A percentile compares a stretch with the other conserved stretches of the same genome.
Evolutionary conservation across 2,888 invertebrate genomes (phyloP).

Genomic region (Galerucella nymphaeae): DNA sequence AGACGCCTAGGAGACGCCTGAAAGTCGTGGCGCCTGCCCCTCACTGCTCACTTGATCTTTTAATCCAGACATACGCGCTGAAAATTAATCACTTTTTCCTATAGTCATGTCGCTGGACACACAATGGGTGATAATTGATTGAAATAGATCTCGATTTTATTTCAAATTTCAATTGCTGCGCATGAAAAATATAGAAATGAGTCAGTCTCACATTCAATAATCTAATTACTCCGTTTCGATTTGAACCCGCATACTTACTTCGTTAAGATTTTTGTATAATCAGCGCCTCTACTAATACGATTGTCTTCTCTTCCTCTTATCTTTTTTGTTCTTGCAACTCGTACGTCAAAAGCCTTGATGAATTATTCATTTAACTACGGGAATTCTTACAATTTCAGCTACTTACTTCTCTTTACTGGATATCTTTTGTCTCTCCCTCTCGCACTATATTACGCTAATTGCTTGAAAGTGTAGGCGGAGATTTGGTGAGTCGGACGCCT

Average conservation of each 20-base stretch:
- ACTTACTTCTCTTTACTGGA: slow-evolving; percentile 48
- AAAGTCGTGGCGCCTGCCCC: slow-evolving; percentile 64
- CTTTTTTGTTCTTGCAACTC: slow-evolving; percentile 53
- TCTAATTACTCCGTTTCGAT: background rate
- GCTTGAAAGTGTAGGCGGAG: slow-evolving; percentile 39
- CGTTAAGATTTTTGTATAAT: slow-evolving; percentile 6
- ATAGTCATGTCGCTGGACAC: slow-evolving; percentile 27
- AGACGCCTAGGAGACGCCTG: slow-evolving; percentile 63
- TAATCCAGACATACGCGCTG: slow-evolving; percentile 65
- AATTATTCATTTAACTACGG: slow-evolving; percentile 63
- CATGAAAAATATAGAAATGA: too few species aligned
- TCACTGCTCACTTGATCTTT: slow-evolving; percentile 65
- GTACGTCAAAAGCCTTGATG: slow-evolving; percentile 60
- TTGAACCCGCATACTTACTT: background rate
- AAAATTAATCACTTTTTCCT: slow-evolving; percentile 64
- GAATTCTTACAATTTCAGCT: slow-evolving; percentile 62
- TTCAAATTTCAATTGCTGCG: too few species aligned
- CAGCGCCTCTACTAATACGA: slow-evolving; percentile 19
- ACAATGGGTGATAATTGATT: background rate
- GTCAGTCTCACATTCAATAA: background rate
- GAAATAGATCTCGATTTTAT: background rate
- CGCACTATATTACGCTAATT: slow-evolving; percentile 57
- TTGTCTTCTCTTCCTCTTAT: slow-evolving; percentile 15
- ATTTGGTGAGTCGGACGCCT: slow-evolving; percentile 11
- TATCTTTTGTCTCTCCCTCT: slow-evolving; percentile 18